phyloP scores from a whole-genome alignment of 2,113 vertebrate genomes.

The Chrysemys picta region DNA sequence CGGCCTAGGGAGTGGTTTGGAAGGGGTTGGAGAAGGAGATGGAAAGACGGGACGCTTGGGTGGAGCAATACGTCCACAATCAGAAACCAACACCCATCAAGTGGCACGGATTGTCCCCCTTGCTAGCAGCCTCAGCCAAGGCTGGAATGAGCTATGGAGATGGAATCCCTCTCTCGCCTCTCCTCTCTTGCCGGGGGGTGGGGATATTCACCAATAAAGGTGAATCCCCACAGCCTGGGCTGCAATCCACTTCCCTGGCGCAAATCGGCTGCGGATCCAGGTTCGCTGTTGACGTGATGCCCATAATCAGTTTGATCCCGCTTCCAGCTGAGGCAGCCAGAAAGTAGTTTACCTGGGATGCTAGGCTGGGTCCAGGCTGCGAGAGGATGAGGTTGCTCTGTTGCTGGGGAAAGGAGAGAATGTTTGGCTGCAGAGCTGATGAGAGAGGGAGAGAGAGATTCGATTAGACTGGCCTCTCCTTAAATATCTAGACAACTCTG shows the following conservation, averaged over 20 bases:
- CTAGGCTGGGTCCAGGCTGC: conserved; percentile 90
- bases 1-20: not conserved
- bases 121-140: not conserved
- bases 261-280: too few relatives aligned
- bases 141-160: not conserved
- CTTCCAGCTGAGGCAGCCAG: not conserved
- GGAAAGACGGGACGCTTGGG: not conserved
- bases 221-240: not conserved
- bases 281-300: not conserved
- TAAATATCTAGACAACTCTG: not conserved
- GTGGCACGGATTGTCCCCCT: not conserved
- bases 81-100: not conserved
- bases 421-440: conserved; percentile 91
- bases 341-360: conserved; percentile 88
- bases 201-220: not conserved
- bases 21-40: not conserved
- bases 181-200: too few relatives aligned
- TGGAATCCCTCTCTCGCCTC: not conserved
- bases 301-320: not conserved
- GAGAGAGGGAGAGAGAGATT: not conserved
- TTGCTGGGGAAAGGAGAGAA: conserved; percentile 91
- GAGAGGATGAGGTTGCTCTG: conserved; percentile 89
- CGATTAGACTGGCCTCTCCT: not conserved
- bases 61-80: not conserved
- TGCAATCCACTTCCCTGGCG: not conserved